phyloP scores from a whole-genome alignment of 2,888 invertebrate genomes.

The Dicranocentrus wangi region DNA sequence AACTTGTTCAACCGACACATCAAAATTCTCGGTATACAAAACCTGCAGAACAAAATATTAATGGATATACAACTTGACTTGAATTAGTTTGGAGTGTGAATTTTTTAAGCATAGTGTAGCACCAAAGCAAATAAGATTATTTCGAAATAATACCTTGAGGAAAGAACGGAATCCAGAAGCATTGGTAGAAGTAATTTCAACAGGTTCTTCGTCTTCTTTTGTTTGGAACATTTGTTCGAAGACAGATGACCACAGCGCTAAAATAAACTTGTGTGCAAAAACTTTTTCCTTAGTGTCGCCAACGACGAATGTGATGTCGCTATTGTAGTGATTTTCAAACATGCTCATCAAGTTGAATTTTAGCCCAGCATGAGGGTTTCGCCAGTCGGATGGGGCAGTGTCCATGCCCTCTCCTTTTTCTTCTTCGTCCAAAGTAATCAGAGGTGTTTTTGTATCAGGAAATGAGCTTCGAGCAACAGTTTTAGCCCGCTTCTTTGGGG shows the following conservation, averaged over 20 bases:
- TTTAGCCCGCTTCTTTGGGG: conserved; percentile 67
- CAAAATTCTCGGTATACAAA: conserved; percentile 69
- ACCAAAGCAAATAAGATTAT: too few species aligned
- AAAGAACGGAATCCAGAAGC: conserved; percentile 65
- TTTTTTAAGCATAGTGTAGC: too few species aligned
- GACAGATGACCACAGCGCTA: conserved; percentile 59
- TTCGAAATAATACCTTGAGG: conserved; percentile 55
- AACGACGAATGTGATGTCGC: conserved; percentile 64
- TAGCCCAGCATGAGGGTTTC: conserved; percentile 66
- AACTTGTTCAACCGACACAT: conserved; percentile 68
- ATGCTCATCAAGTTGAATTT: conserved; percentile 67
- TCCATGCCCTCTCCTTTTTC: conserved; percentile 39
- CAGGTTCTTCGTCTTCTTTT: conserved; percentile 58
- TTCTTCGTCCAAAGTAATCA: conserved; percentile 62
- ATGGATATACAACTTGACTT: too few species aligned
- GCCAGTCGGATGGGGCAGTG: conserved; percentile 55
- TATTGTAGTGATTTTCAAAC: conserved; percentile 65
- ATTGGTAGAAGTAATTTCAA: conserved; percentile 62
- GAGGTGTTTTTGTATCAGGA: conserved; percentile 52
- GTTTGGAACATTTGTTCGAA: conserved; percentile 64
- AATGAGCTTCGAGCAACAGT: conserved; percentile 53
- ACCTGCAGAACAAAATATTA: conserved; percentile 47
- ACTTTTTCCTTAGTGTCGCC: conserved; percentile 64
- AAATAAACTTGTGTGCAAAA: conserved; percentile 66
- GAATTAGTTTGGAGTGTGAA: too few species aligned